A percentile compares a stretch with the other conserved stretches of the same genome.
phyloP scores from a whole-genome alignment of 2,888 invertebrate genomes.

The Ormyrus labotus region DNA sequence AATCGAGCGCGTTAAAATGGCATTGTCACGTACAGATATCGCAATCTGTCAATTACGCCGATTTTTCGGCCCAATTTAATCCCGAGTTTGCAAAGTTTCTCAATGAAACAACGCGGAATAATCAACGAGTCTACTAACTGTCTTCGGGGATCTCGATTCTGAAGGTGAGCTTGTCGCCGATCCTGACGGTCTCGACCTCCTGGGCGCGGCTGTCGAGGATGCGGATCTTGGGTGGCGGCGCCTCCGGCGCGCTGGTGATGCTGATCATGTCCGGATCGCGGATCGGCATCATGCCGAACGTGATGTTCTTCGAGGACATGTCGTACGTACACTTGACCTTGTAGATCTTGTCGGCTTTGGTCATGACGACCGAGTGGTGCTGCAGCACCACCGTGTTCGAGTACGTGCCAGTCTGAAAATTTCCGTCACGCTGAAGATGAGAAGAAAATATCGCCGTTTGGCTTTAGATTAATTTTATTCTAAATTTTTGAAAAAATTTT shows the following conservation, averaged over 20 bases:
- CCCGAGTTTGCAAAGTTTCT: too few species aligned
- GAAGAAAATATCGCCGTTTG: conserved; percentile 56
- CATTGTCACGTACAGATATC: too few species aligned
- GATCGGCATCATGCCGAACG: conserved; percentile 98
- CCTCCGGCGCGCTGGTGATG: conserved; percentile 95
- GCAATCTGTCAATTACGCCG: too few species aligned
- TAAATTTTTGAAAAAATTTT: too few species aligned
- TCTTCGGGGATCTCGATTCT: conserved; percentile 97
- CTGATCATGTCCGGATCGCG: conserved; percentile 97
- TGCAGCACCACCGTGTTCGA: conserved; percentile 96
- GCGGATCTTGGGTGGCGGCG: conserved; percentile 94
- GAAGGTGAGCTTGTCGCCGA: conserved; percentile 95
- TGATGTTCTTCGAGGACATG: conserved; percentile 96
- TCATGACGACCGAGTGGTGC: conserved; percentile 97
- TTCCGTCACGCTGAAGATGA: conserved; percentile 67
- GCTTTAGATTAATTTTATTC: not conserved
- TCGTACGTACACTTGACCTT: conserved; percentile 97
- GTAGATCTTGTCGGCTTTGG: conserved; percentile 96
- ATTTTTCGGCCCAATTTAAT: too few species aligned
- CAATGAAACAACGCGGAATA: too few species aligned
- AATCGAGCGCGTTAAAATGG: too few species aligned
- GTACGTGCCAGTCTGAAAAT: conserved; percentile 90
- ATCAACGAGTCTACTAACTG: conserved; percentile 80
- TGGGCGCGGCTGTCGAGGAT: conserved; percentile 90
- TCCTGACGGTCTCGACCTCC: conserved; percentile 95